Evolutionary conservation across 2,113 vertebrate species (phyloP).

Genomic region (Cebus imitator): DNA sequence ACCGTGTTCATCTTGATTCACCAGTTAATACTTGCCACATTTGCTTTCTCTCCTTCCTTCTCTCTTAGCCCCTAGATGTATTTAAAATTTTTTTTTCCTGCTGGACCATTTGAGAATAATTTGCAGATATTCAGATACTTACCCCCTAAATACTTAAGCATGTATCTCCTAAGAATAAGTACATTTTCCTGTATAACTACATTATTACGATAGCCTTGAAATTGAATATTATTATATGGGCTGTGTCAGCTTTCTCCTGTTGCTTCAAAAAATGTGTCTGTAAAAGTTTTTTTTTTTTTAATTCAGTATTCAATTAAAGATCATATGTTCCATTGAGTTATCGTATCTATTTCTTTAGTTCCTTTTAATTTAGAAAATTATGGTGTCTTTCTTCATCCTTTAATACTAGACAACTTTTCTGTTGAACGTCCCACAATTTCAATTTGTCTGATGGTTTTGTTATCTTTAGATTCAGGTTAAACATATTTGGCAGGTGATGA

Average conservation of each 20-base stretch:
- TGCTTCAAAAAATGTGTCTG: background rate
- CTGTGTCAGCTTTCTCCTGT: background rate
- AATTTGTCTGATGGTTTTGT: background rate
- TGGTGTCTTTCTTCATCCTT: background rate
- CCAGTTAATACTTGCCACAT: background rate
- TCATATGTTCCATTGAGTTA: background rate
- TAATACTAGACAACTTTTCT: background rate
- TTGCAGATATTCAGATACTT: background rate
- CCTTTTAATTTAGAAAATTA: background rate
- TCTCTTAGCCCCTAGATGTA: background rate
- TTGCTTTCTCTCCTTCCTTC: background rate
- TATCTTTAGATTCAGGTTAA: background rate
- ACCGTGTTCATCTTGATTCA: background rate
- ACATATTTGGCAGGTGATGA: background rate
- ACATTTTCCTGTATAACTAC: background rate
- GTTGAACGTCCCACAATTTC: background rate
- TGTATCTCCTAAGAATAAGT: background rate
- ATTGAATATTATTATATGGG: background rate
- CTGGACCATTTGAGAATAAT: background rate
- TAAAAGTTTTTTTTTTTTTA: background rate
- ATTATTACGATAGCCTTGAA: background rate
- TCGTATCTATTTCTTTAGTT: background rate
- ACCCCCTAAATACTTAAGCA: background rate
- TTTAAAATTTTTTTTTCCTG: background rate
- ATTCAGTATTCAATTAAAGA: background rate